Evolutionary conservation across 2,888 invertebrate genomes (phyloP), one percentile per base, ranked within the genome.

Genomic region (Lochmaea capreae): DNA sequence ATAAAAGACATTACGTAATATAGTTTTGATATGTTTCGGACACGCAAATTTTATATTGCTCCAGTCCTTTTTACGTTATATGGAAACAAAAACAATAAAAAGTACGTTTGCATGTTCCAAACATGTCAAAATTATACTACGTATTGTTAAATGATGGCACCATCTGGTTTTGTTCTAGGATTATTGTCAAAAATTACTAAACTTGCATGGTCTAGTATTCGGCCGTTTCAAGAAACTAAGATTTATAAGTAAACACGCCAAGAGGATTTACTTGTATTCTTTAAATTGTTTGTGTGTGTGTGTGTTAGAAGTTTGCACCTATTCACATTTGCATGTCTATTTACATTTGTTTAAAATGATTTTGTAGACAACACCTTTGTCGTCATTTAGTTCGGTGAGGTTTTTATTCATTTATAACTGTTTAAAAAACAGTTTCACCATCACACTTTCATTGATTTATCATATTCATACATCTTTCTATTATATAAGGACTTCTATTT

Each of bases 341-440:
- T 69, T 69, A 69, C 63, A 16, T 69, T 70, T 65, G 62, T 69
- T 69, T 69, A 69, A 22, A 70, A 70, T 70, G n/a, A 70, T 70
- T 63, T 70, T 70, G 70, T 70, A 57, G 70, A 70, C 63, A 12
- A 65, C 57, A 65, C 57, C 70, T 70, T 70, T 70, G 70, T 70
- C 70, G 70, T 65, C 63, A 22, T 63, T 70, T 54, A 26, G 63
- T 8, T 52, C 63, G 57, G 22, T 57, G 42, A 65, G 52, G 65
- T 22, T 57, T 70, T 70, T 70, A 54, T 70, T 54, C 43, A 65
- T 65, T 70, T 68, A 61, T 61, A 68, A 68, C 68, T 68, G n/a
- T 68, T 61, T 68, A 43, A 61, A 67, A 58, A 57, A 22, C 66
- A 57, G 33, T 33, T 67, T 67, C 39, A 67, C 66, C 54, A 18